Conservation (phyloP, 92 coral and sea anemone genomes). For the Siderastrea siderea region DNA sequence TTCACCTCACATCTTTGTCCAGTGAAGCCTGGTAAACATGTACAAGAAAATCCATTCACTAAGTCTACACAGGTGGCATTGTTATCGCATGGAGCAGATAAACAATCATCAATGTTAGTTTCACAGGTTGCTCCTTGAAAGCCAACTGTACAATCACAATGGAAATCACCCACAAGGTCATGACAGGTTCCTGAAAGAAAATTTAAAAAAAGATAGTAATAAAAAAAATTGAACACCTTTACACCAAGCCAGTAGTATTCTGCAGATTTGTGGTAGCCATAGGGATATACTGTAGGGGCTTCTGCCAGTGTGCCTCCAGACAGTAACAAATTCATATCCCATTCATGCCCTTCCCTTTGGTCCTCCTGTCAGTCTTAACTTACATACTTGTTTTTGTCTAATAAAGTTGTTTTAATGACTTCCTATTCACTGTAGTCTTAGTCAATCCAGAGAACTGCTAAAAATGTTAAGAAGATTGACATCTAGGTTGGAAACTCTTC, state of each 20-base stretch:
- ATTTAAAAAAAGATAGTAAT: not conserved
- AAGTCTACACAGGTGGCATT: conserved; percentile 79
- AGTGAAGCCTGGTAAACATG: conserved; percentile 75
- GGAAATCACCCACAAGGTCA: conserved; percentile 76
- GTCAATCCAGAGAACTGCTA: no score
- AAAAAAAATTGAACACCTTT: not conserved
- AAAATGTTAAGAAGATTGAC: not conserved
- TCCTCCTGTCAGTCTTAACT: no score
- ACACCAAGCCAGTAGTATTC: no score
- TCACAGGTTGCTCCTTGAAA: conserved; percentile 77
- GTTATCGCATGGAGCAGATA: conserved; percentile 66
- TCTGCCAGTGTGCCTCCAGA: no score
- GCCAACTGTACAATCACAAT: conserved; percentile 77
- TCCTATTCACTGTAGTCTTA: no score
- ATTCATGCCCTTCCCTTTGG: no score
- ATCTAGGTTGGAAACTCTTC: no score
- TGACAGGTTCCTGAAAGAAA: conserved; percentile 75
- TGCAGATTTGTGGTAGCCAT: no score
- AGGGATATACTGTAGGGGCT: no score
- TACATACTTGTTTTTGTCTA: no score
- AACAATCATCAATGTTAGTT: conserved; percentile 76
- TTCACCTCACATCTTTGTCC: conserved; percentile 70
- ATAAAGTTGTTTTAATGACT: no score
- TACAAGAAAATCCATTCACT: conserved; percentile 70
- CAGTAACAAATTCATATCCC: no score